phyloP scores from a whole-genome alignment of 2,888 invertebrate species.

The Nemotelus pantherinus region DNA sequence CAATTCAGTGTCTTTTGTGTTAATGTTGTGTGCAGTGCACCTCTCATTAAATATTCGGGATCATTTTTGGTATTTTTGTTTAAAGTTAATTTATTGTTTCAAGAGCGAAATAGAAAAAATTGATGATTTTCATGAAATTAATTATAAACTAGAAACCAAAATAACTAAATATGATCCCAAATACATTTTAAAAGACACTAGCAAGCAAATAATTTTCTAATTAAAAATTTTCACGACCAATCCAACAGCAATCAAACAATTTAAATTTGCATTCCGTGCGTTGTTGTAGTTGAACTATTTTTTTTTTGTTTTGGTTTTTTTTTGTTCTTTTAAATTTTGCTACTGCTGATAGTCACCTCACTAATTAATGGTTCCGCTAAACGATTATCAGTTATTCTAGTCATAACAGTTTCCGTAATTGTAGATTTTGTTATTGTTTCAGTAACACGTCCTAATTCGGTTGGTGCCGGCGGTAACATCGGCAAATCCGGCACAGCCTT shows the following conservation, averaged over 20 bases:
- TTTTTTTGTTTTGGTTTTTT: neutral
- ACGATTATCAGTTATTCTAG: slow-evolving; percentile 92
- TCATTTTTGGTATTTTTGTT: no score
- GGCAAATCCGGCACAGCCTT: slow-evolving; percentile 75
- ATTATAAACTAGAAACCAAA: no score
- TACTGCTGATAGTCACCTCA: slow-evolving; percentile 76
- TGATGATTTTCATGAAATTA: no score
- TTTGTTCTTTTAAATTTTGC: slow-evolving; percentile 32
- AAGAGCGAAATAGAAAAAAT: no score
- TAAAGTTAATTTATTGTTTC: no score
- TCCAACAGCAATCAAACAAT: no score
- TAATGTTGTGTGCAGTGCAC: no score
- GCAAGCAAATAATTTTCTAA: slow-evolving; percentile 1
- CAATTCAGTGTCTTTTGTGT: no score
- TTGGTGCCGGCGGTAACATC: slow-evolving; percentile 83
- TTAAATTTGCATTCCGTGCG: neutral
- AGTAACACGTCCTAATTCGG: slow-evolving; percentile 85
- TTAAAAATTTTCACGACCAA: neutral
- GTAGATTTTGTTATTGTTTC: slow-evolving; percentile 97
- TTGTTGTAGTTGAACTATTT: neutral
- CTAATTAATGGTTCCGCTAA: slow-evolving; percentile 85
- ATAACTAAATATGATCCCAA: neutral
- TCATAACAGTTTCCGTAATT: slow-evolving; percentile 94
- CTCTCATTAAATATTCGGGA: no score
- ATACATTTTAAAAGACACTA: neutral